phyloP scores from a whole-genome alignment of 2,113 vertebrate species.

The Meles meles region DNA sequence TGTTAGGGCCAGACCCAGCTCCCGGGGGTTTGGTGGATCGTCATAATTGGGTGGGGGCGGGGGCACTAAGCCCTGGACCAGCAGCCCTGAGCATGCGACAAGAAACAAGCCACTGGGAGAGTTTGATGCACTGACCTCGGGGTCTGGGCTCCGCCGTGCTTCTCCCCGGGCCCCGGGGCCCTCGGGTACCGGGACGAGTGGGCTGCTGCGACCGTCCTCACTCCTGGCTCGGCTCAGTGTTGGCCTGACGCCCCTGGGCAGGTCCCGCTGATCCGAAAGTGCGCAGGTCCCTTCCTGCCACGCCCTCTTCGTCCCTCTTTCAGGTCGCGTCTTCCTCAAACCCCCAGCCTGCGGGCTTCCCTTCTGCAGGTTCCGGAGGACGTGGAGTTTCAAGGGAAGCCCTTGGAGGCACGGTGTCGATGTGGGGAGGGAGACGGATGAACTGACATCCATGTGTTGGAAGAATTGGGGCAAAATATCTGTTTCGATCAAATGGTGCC shows the following conservation, averaged over 20 bases:
- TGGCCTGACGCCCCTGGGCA: neutral
- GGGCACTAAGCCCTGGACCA: fast-evolving
- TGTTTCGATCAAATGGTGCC: neutral
- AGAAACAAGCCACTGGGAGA: fast-evolving
- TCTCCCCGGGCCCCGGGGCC: neutral
- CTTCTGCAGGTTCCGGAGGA: neutral
- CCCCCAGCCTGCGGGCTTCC: neutral
- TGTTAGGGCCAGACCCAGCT: too few species aligned
- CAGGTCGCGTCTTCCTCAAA: too few species aligned
- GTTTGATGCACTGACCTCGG: too few species aligned
- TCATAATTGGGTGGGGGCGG: fast-evolving
- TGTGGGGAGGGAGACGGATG: neutral
- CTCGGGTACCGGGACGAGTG: fast-evolving
- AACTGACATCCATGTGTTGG: fast-evolving
- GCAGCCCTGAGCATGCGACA: too few species aligned
- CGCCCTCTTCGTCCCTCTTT: neutral
- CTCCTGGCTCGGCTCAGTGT: neutral
- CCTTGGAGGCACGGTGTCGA: neutral
- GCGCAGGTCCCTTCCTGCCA: neutral
- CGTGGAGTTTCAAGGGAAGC: neutral
- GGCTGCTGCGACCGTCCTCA: too few species aligned
- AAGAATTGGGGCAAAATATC: neutral
- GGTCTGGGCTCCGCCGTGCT: neutral
- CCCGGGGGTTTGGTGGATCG: too few species aligned
- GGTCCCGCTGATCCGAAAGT: neutral